Evolutionary conservation across 2,888 invertebrate genomes (phyloP), one percentile per base, ranked within the genome.

Genomic region (Oscheius sp.): DNA sequence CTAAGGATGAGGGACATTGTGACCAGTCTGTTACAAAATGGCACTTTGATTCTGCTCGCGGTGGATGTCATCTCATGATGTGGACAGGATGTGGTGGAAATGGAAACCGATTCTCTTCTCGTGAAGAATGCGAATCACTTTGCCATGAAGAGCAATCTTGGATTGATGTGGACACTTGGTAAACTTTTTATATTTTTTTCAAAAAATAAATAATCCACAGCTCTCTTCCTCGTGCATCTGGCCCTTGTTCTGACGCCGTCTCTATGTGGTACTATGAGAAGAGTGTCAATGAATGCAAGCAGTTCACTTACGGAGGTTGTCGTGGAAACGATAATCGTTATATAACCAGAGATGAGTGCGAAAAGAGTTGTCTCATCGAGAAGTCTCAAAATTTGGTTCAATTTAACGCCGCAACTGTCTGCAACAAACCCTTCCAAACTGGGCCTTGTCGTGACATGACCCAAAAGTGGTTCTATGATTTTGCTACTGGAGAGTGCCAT

Each of bases 21-120:
- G 68, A 71, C 17, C 70, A 71, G 25, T 75, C 78, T 0, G 69
- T 79, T 17, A 65, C 73, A 12, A 77, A 73, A 70, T 86, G 86
- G 85, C 74, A 76, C 71, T 85, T 72, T 72, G 78, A 84, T 65
- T 27, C 66, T 1, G 55, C 65, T 15, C 52, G 58, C 6, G 69
- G 70, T n/a, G 69, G 77, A 58, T 86, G 85, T 69, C 65, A 63
- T 31, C 65, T 79, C 63, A 83, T 86, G 76, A 72, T 83, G 70
- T 86, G 82, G 81, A 74, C 79, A 23, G 86, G 86, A 48, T 85
- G 85, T 63, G 84, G 80, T 15, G 85, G 85, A 25, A 85, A 85
- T 58, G 83, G 83, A 10, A 85, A 85, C 74, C 72, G 71, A 17
- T 83, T 82, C 74, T 77, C 79, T 1, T 78, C 80, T 29, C 75